Conservation (phyloP, 2,113 vertebrate genomes). For the Brachypodius melanocephalos region DNA sequence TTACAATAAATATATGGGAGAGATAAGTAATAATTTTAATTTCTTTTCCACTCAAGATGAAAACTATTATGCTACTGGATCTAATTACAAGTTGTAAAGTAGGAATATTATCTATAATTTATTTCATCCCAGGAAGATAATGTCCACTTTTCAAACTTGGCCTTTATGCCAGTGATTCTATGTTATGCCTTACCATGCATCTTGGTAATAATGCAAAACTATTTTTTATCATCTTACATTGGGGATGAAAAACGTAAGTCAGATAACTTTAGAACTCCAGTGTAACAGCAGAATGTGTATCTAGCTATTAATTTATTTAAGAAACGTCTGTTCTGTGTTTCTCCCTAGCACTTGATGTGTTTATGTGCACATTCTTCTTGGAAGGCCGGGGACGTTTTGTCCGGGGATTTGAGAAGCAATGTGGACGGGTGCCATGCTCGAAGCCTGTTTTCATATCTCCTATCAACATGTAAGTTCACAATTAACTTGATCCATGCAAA, state of each 20-base stretch:
- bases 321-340: conserved; percentile 1
- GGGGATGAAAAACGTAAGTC: neutral
- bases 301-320: neutral
- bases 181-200: neutral
- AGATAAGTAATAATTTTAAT: neutral
- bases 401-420: neutral
- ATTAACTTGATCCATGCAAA: neutral
- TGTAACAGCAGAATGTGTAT: neutral
- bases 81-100: neutral
- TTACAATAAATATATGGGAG: neutral
- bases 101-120: neutral
- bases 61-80: neutral
- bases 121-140: neutral
- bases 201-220: neutral
- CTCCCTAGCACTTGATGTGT: neutral
- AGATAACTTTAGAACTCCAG: neutral
- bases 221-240: neutral
- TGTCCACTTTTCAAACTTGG: neutral
- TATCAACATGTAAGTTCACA: neutral
- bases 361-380: neutral
- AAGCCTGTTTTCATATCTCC: neutral
- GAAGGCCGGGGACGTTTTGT: neutral
- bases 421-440: neutral
- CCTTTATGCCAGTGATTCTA: neutral
- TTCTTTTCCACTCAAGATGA: neutral